Evolutionary conservation across 37 sponge, comb jelly and placozoan genomes (phyloP).

Genomic region (Cliona cf. orientalis): DNA sequence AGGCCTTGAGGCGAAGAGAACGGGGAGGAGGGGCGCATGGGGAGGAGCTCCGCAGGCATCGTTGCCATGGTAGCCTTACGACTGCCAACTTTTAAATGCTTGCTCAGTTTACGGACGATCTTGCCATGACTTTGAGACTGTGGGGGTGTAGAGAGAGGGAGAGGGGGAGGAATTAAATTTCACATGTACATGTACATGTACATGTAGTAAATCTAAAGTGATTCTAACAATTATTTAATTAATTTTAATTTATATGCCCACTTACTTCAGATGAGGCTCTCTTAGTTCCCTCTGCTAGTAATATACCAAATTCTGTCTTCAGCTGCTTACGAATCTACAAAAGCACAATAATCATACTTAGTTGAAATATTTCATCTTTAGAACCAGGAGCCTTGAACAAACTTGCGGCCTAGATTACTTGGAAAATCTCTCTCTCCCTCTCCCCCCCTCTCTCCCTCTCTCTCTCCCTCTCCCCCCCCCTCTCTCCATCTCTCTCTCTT

Average conservation of each 20-base stretch:
- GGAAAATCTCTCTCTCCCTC: too few species aligned
- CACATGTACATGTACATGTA: too few species aligned
- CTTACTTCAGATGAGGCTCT: slow-evolving; percentile 53
- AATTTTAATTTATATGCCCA: not conserved
- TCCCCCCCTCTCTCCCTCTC: too few species aligned
- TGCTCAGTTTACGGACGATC: slow-evolving; percentile 66
- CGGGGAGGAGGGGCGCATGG: slow-evolving; percentile 51
- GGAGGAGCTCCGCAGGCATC: not conserved
- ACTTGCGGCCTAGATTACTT: too few species aligned
- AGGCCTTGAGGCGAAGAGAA: slow-evolving; percentile 39
- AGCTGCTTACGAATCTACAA: slow-evolving; percentile 51
- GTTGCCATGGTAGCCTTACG: slow-evolving; percentile 1
- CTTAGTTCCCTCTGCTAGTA: slow-evolving; percentile 60
- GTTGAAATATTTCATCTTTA: not conserved
- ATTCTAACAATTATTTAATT: too few species aligned
- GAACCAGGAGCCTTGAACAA: not conserved
- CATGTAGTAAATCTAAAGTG: too few species aligned
- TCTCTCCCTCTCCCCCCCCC: too few species aligned
- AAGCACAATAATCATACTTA: not conserved
- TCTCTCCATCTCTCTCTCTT: too few species aligned
- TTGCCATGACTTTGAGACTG: slow-evolving; percentile 69
- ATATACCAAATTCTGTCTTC: slow-evolving; percentile 38
- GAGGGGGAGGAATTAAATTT: not conserved
- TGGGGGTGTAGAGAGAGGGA: not conserved
- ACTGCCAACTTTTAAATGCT: slow-evolving; percentile 40